Conservation (phyloP, 2,888 invertebrate genomes). For the Hirtodrosophila trivittata region DNA sequence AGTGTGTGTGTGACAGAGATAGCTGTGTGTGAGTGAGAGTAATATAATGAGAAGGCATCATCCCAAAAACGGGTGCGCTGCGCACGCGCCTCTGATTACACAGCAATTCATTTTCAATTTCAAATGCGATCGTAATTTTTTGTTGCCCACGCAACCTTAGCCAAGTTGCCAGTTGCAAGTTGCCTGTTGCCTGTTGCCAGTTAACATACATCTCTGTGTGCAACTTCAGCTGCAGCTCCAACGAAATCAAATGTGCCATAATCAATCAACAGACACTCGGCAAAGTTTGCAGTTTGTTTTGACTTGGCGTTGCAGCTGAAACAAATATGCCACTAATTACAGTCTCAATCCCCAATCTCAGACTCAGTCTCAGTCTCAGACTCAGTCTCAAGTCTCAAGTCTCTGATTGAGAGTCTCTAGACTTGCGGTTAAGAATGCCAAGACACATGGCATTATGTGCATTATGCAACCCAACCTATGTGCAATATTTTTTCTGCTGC, state of each 20-base stretch:
- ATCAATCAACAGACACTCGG: conserved; percentile 65
- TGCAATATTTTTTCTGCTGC: conserved; percentile 61
- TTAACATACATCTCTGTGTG: not conserved
- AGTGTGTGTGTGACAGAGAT: not conserved
- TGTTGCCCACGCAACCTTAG: conserved; percentile 65
- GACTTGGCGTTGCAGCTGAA: conserved; percentile 67
- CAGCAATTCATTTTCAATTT: conserved; percentile 60
- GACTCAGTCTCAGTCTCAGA: conserved; percentile 10
- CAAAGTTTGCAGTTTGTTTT: conserved; percentile 57
- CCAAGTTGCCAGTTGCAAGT: conserved; percentile 16
- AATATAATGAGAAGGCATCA: conserved; percentile 33
- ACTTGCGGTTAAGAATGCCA: conserved; percentile 76
- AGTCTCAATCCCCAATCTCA: conserved; percentile 38
- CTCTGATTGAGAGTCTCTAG: conserved; percentile 30
- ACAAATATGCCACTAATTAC: conserved; percentile 80
- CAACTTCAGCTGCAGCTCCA: not conserved
- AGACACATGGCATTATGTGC: conserved; percentile 65
- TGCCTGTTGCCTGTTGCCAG: not conserved
- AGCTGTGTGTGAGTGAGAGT: too few species aligned
- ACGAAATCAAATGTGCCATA: conserved; percentile 62
- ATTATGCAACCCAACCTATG: conserved; percentile 65
- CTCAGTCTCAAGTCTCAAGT: conserved; percentile 19
- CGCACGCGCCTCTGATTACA: conserved; percentile 76
- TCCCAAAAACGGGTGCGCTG: conserved; percentile 69
- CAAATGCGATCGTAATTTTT: conserved; percentile 37